These are phyloP conservation scores for Drosophila prolongata DNA, from an alignment of 2,888 invertebrate genomes.

Conservation along the genomic window DNA sequence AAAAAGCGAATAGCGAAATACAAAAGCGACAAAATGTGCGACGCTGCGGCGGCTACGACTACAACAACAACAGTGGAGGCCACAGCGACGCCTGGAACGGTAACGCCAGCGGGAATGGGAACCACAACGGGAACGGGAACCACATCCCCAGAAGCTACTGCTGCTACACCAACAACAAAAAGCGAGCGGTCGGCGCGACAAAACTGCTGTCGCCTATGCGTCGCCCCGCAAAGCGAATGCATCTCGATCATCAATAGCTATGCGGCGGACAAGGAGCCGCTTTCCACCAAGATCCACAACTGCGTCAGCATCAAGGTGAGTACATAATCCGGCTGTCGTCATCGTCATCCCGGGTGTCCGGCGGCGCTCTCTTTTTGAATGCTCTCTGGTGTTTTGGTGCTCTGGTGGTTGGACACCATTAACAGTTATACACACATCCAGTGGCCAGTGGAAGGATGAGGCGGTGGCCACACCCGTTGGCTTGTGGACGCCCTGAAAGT, in stretches of 20 bases:
- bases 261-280: constrained; percentile 85
- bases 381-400: constrained; percentile 21
- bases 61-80: constrained; percentile 14
- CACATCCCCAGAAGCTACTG: constrained; percentile 13
- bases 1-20: constrained; percentile 67
- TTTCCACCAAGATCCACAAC: constrained; percentile 83
- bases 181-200: constrained; percentile 76
- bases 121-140: background rate
- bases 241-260: constrained; percentile 84
- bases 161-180: constrained; percentile 25
- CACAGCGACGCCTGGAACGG: constrained; percentile 12
- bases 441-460: constrained; percentile 20
- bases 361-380: constrained; percentile 15
- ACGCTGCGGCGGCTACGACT: constrained; percentile 40
- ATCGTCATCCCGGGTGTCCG: constrained; percentile 28
- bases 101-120: background rate
- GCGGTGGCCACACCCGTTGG: constrained; percentile 38
- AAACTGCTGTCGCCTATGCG: constrained; percentile 84
- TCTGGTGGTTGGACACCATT: constrained; percentile 12
- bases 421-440: constrained; percentile 37
- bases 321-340: constrained; percentile 29
- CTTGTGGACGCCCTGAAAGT: constrained; percentile 47
- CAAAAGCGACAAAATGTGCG: constrained; percentile 68
- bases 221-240: constrained; percentile 84
- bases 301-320: constrained; percentile 85